Conservation (phyloP, 2,113 vertebrate species). For the Chinchilla lanigera region DNA sequence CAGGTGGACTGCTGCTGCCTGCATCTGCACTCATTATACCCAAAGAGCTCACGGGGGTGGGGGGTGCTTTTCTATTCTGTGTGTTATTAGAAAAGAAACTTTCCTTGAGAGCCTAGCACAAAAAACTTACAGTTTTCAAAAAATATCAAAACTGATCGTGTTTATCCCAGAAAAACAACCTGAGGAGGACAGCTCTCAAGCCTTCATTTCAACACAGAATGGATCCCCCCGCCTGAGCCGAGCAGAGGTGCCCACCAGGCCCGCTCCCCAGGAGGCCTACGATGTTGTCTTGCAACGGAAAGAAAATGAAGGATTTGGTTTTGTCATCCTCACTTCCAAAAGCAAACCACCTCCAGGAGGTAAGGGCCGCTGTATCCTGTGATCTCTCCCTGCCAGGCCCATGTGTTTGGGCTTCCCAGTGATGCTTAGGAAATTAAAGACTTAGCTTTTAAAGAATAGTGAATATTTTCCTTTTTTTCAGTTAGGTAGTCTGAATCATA, state of each 20-base stretch:
- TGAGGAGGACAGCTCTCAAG: conserved; percentile 82
- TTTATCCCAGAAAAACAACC: conserved; percentile 84
- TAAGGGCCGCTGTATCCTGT: conserved; percentile 73
- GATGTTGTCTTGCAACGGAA: conserved; percentile 94
- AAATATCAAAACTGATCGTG: conserved; percentile 53
- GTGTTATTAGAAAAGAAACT: background rate
- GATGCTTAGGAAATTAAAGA: background rate
- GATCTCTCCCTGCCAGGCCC: accelerated
- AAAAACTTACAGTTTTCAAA: conserved; percentile 4
- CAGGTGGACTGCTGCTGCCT: background rate
- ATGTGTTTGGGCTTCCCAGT: background rate
- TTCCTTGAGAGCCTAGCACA: background rate
- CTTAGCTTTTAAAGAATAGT: background rate
- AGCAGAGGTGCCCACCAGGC: conserved; percentile 78
- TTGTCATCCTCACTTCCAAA: conserved; percentile 98
- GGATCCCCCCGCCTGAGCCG: conserved; percentile 88
- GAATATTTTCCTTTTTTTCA: conserved; percentile 42
- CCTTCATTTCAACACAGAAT: conserved; percentile 79
- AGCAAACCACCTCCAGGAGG: conserved; percentile 97
- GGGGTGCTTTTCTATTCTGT: background rate
- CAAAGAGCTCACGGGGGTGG: background rate
- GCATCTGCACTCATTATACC: background rate
- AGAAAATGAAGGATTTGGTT: conserved; percentile 97
- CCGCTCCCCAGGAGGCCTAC: conserved; percentile 87
- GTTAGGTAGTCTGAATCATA: background rate